These are phyloP conservation scores for Pollenia angustigena DNA, from an alignment of 2,888 invertebrate genomes.

Conservation along the genomic window DNA sequence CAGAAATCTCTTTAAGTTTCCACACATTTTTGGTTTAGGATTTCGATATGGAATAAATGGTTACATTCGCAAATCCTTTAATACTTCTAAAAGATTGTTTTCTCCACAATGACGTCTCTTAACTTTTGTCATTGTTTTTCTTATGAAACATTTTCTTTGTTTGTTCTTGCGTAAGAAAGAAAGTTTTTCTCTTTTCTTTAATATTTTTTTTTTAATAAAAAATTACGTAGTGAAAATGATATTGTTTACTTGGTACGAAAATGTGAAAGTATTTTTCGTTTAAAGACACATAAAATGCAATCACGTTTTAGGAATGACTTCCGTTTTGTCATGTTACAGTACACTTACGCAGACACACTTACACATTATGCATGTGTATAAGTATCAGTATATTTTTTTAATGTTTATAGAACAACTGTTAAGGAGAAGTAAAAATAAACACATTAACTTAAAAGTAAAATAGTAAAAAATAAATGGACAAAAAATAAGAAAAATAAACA, in stretches of 20 bases:
- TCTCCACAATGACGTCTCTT: neutral
- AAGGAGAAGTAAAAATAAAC: slow-evolving; percentile 54
- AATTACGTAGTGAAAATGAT: slow-evolving; percentile 67
- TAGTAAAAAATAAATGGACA: neutral
- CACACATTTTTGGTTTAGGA: slow-evolving; percentile 41
- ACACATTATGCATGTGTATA: neutral
- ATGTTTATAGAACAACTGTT: slow-evolving; percentile 22
- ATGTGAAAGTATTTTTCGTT: slow-evolving; percentile 56
- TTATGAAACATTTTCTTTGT: slow-evolving; percentile 28
- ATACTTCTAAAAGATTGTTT: slow-evolving; percentile 47
- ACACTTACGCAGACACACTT: neutral
- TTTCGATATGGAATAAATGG: slow-evolving; percentile 36
- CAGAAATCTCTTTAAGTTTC: slow-evolving; percentile 10
- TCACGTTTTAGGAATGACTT: slow-evolving; percentile 59
- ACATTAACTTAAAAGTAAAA: slow-evolving; percentile 59
- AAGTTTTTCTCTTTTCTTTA: slow-evolving; percentile 39
- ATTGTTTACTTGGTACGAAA: slow-evolving; percentile 63
- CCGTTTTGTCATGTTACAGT: slow-evolving; percentile 49
- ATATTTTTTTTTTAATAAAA: neutral
- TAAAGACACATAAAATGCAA: slow-evolving; percentile 60
- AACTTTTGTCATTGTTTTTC: slow-evolving; percentile 49
- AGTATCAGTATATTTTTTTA: slow-evolving; percentile 11
- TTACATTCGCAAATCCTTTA: slow-evolving; percentile 62
- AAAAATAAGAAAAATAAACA: neutral
- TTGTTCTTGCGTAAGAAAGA: slow-evolving; percentile 47